A percentile compares a stretch with the other conserved stretches of the same genome.
Evolutionary conservation across 2,113 vertebrate genomes (phyloP).

Genomic region (Diglossa brunneiventris): DNA sequence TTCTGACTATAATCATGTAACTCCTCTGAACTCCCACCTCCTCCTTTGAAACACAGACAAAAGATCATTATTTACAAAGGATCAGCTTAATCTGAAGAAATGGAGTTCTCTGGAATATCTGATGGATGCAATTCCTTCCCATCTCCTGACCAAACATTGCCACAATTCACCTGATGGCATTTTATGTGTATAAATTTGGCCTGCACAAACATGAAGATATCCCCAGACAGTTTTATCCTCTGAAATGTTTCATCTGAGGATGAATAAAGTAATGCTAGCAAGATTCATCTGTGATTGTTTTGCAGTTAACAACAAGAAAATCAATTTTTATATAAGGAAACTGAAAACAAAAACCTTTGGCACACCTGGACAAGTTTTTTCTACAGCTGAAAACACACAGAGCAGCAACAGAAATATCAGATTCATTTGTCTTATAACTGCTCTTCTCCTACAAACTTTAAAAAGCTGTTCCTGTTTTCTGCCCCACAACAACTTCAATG

Average conservation of each 20-base stretch:
- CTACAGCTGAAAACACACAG: background rate
- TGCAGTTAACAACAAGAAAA: background rate
- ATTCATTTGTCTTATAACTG: background rate
- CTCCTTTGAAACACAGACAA: background rate
- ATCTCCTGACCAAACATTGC: background rate
- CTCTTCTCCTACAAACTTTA: background rate
- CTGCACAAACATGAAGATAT: background rate
- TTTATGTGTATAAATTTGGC: background rate
- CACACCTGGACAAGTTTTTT: background rate
- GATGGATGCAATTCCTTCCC: background rate
- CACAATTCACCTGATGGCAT: background rate
- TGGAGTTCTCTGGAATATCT: background rate
- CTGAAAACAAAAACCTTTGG: background rate
- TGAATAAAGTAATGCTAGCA: background rate
- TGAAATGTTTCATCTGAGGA: background rate
- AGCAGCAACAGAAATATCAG: background rate
- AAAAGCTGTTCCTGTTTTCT: background rate
- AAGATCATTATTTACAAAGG: background rate
- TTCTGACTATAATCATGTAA: background rate
- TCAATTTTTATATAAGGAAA: background rate
- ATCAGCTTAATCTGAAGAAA: background rate
- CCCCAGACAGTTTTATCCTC: background rate
- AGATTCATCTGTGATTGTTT: background rate
- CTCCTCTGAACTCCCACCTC: slow-evolving; percentile 1
- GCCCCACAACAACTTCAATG: background rate